Conservation (phyloP, 1,140 invertebrate species). For the Eumeta japonica region DNA sequence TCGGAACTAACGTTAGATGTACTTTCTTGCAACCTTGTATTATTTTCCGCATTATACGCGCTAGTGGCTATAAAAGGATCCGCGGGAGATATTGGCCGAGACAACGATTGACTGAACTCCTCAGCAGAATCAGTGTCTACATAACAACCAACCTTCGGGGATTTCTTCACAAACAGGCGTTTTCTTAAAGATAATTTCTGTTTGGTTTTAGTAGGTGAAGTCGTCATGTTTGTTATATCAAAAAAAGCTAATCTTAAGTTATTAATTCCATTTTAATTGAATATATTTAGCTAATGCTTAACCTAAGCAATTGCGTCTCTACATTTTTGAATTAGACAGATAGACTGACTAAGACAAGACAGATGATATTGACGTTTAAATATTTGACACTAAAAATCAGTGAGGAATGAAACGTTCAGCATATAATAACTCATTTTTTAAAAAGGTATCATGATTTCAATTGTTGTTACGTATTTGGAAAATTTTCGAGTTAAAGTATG, state of each 20-base stretch:
- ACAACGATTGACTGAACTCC: conserved; percentile 38
- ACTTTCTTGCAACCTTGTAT: conserved; percentile 19
- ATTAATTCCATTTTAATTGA: conserved; percentile 53
- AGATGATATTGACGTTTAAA: too few species aligned
- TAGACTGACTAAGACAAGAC: too few species aligned
- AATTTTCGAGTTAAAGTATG: too few species aligned
- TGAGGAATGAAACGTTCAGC: too few species aligned
- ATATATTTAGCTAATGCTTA: too few species aligned
- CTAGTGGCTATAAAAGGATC: conserved; percentile 48
- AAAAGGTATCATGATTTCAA: too few species aligned
- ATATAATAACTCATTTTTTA: too few species aligned
- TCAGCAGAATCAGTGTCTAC: conserved; percentile 50
- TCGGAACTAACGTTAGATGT: conserved; percentile 25
- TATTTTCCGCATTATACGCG: conserved; percentile 28
- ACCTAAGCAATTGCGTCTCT: conserved; percentile 40
- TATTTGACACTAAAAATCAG: too few species aligned
- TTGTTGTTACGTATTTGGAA: too few species aligned
- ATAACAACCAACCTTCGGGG: conserved; percentile 53
- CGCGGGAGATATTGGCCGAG: conserved; percentile 45
- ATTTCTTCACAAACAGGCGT: conserved; percentile 52
- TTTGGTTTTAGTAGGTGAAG: conserved; percentile 48
- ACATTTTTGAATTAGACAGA: too few species aligned
- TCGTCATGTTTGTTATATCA: conserved; percentile 45
- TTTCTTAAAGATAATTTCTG: conserved; percentile 52
- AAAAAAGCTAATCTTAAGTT: conserved; percentile 41